Evolutionary conservation across 2,113 vertebrate species (phyloP).

Genomic region (Alligator sinensis): DNA sequence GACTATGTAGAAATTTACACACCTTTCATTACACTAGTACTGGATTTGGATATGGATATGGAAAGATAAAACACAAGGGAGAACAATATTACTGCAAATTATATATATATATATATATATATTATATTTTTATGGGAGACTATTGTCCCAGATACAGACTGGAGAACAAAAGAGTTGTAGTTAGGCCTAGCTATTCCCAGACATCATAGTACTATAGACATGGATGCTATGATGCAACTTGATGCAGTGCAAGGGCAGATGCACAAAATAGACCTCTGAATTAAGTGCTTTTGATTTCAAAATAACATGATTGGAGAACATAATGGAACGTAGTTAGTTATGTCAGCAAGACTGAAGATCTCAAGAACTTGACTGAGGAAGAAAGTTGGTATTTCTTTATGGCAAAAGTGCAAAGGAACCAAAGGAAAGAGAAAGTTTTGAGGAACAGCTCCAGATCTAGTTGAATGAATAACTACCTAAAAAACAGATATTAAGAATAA

Average conservation of each 20-base stretch:
- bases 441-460: neutral
- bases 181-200: no score
- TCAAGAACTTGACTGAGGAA: neutral
- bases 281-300: neutral
- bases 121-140: no score
- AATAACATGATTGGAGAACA: conserved; percentile 17
- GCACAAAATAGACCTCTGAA: conserved; percentile 4
- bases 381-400: conserved; percentile 3
- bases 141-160: no score
- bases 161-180: no score
- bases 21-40: neutral
- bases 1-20: neutral
- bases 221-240: no score
- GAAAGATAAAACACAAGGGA: no score
- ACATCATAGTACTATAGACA: no score
- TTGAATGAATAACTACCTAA: neutral
- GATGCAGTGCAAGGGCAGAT: neutral
- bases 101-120: no score
- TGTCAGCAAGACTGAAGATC: neutral
- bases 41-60: no score
- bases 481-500: neutral
- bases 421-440: neutral
- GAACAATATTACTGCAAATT: no score
- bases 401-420: neutral
- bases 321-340: conserved; percentile 42